Base-by-base conservation (phyloP, 2,888 invertebrate species). In the Drosophila picticornis region DNA sequence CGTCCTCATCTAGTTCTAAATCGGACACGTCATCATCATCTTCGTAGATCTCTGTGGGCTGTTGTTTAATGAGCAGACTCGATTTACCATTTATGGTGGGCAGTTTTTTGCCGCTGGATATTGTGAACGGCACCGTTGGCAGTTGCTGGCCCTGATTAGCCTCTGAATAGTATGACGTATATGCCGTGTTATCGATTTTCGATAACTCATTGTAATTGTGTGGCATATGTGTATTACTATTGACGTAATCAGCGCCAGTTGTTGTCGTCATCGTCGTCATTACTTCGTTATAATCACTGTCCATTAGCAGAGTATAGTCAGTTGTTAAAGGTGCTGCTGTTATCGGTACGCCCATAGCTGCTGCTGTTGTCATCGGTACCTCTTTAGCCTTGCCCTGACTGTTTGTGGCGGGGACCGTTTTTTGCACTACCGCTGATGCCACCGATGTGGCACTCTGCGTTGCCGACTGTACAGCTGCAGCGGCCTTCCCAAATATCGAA, bases 21-120 rank as follows among this genome's bases (percentile, higher is more conserved):
- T 46, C 27, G 7, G 55, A 56, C 2, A 36, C n/a, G 7, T 52
- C 32, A 6, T 85, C 84, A 58, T 88, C 91, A 65, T 88, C 91
- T 70, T 93, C 93, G 68, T 90, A 92, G 38, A 93, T 90, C 75
- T 93, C 93, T 25, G 93, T 93, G 73, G 92, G 92, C 72, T 92
- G 92, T 67, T 93, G 92, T 68, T 93, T 93, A n/a, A 92, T 90
- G 13, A 93, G 77, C 66, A 88, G 80, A 11, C 84, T 89, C 74
- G 88, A 90, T 84, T 91, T 89, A 82, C 88, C 88, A 91, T 92
- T 93, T 84, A 93, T 91, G 69, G 88, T 87, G 84, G 93, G 92
- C 83, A 93, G 91, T 86, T 92, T 92, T 89, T 93, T 93, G 82
- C 93, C 92, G 71, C 85, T 88, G 83, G 90, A 90, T 77, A 74